Percentiles rank a stretch among this genome's conserved stretches.
phyloP scores from a whole-genome alignment of 2,888 invertebrate species.

The Ectemnius lituratus region DNA sequence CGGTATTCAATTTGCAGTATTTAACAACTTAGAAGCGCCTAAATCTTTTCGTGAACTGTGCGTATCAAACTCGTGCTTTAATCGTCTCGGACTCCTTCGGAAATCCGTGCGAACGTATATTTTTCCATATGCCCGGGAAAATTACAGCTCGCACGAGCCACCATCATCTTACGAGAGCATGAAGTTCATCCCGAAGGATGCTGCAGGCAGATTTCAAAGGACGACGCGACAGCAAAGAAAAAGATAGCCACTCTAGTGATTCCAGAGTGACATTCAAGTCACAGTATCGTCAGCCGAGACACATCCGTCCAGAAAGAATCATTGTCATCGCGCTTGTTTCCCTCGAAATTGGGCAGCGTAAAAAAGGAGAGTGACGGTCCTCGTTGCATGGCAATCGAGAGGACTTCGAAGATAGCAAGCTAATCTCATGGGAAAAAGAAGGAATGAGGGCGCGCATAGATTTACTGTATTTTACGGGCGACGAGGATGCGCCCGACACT shows the following conservation, averaged over 20 bases:
- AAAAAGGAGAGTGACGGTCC: neutral
- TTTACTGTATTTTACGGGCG: constrained; percentile 49
- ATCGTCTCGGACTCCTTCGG: too few relatives aligned
- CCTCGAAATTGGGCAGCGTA: neutral
- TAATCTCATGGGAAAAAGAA: constrained; percentile 11
- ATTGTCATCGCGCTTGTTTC: constrained; percentile 15
- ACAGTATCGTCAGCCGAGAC: constrained; percentile 41
- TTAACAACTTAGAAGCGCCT: constrained; percentile 3
- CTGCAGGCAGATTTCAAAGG: constrained; percentile 10
- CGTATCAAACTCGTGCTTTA: too few relatives aligned
- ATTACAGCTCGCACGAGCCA: constrained; percentile 1
- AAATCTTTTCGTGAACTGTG: too few relatives aligned
- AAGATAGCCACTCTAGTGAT: constrained; percentile 24
- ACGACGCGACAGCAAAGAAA: neutral
- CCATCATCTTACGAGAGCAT: too few relatives aligned
- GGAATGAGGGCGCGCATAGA: constrained; percentile 31
- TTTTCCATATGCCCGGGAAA: neutral
- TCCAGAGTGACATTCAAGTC: constrained; percentile 31
- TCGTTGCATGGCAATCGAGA: constrained; percentile 27
- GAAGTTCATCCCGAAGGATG: too few relatives aligned
- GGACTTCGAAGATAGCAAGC: constrained; percentile 13
- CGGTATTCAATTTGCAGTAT: constrained; percentile 43
- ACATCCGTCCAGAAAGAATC: constrained; percentile 53
- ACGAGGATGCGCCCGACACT: constrained; percentile 21
- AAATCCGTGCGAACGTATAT: neutral